Evolutionary conservation across 2,888 invertebrate genomes (phyloP).

Genomic region (Nephrocerus scutellatus): DNA sequence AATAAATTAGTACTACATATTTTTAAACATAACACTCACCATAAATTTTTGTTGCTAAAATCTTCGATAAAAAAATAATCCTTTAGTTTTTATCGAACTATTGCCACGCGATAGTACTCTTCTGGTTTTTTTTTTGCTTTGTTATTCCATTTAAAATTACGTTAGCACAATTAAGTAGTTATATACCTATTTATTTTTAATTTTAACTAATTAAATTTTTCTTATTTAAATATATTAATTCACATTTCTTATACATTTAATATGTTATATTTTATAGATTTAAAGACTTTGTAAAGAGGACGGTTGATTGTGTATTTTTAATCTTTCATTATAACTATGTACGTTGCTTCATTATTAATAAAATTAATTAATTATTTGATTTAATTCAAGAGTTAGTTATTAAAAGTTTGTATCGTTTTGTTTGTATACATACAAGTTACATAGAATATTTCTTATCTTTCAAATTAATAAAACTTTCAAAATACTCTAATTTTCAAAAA

Average conservation of each 20-base stretch:
- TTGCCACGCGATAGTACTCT: too few relatives aligned
- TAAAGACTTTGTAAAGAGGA: constrained; percentile 29
- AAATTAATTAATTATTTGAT: constrained; percentile 6
- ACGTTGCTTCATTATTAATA: constrained; percentile 10
- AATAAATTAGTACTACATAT: too few relatives aligned
- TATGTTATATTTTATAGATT: constrained; percentile 16
- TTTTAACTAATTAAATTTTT: constrained; percentile 19
- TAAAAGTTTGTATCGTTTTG: constrained; percentile 20
- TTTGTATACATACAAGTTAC: too few relatives aligned
- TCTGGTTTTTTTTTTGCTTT: constrained; percentile 16
- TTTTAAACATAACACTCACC: too few relatives aligned
- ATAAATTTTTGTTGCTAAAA: too few relatives aligned
- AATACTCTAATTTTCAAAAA: too few relatives aligned
- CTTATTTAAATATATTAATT: constrained; percentile 17
- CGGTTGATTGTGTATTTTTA: constrained; percentile 24
- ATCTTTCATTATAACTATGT: constrained; percentile 15
- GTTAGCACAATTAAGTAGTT: constrained; percentile 5
- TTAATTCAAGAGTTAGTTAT: constrained; percentile 11
- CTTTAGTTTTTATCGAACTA: too few relatives aligned
- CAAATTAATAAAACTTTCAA: too few relatives aligned
- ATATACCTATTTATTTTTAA: constrained; percentile 12
- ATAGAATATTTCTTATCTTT: too few relatives aligned
- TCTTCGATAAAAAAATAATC: too few relatives aligned
- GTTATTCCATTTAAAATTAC: constrained; percentile 18
- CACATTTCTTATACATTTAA: constrained; percentile 11